A percentile compares a stretch with the other conserved stretches of the same genome.
phyloP scores from a whole-genome alignment of 2,888 invertebrate species.

The Lamellibrachia columna region DNA sequence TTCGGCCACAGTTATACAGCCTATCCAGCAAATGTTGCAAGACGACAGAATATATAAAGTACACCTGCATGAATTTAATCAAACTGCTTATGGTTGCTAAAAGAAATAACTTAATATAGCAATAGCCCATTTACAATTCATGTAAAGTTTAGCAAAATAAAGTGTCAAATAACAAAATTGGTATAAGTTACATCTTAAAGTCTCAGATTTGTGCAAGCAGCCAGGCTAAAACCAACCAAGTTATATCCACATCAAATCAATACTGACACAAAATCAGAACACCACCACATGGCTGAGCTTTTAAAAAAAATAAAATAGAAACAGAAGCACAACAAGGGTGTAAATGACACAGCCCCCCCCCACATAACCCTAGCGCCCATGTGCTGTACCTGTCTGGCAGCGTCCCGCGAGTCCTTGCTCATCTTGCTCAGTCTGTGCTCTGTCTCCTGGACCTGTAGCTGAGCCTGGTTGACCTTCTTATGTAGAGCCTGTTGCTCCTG shows the following conservation, averaged over 20 bases:
- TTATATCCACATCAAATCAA: not conserved
- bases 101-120: not conserved
- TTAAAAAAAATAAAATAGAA: not conserved
- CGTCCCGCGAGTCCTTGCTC: conserved; percentile 71
- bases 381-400: conserved; percentile 72
- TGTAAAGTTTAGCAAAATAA: not conserved
- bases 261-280: not conserved
- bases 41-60: not conserved
- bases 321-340: not conserved
- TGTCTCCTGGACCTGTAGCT: conserved; percentile 66
- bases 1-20: not conserved
- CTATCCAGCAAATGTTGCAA: not conserved
- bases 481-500: conserved; percentile 51
- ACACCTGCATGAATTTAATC: not conserved
- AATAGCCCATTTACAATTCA: not conserved
- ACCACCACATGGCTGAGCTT: not conserved
- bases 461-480: conserved; percentile 54
- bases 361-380: not conserved
- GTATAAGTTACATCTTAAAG: not conserved
- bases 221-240: not conserved
- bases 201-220: not conserved
- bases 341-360: not conserved
- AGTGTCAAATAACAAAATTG: not conserved
- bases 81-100: not conserved
- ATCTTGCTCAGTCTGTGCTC: conserved; percentile 66